A percentile compares a stretch with the other conserved stretches of the same genome.
Evolutionary conservation across 2,797 vertebrate genomes (phyloP).

Genomic region (Anguilla pacifica): DNA sequence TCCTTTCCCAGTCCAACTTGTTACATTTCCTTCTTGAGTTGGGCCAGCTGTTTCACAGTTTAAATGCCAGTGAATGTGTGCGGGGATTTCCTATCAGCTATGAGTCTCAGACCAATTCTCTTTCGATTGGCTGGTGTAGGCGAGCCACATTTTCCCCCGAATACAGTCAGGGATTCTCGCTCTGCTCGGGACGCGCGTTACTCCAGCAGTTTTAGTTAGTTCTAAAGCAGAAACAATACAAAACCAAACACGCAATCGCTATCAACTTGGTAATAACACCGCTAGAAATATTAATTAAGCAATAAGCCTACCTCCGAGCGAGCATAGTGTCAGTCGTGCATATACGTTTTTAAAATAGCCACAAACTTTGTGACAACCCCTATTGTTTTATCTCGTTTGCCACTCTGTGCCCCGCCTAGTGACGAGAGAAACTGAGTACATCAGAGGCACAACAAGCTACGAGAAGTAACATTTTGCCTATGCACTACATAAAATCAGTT

Average conservation of each 20-base stretch:
- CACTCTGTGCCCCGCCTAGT: background rate
- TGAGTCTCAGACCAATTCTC: background rate
- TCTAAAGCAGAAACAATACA: background rate
- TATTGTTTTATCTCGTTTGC: background rate
- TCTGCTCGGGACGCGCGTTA: background rate
- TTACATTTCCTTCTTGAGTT: background rate
- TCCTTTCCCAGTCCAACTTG: background rate
- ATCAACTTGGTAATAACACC: background rate
- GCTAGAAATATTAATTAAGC: background rate
- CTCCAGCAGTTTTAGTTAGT: background rate
- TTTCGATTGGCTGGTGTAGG: slow-evolving; percentile 15
- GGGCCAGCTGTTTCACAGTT: background rate
- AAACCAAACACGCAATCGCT: background rate
- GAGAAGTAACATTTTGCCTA: background rate
- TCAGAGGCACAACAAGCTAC: background rate
- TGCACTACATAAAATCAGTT: background rate
- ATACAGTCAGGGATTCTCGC: slow-evolving; percentile 7
- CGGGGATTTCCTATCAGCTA: slow-evolving; percentile 22
- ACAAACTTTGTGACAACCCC: background rate
- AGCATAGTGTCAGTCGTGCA: background rate
- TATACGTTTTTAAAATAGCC: background rate
- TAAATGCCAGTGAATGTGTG: slow-evolving; percentile 8
- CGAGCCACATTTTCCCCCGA: slow-evolving; percentile 29
- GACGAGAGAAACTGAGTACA: background rate
- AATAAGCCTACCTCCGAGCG: background rate